phyloP scores from a whole-genome alignment of 2,113 vertebrate genomes.

The Capreolus pygargus region DNA sequence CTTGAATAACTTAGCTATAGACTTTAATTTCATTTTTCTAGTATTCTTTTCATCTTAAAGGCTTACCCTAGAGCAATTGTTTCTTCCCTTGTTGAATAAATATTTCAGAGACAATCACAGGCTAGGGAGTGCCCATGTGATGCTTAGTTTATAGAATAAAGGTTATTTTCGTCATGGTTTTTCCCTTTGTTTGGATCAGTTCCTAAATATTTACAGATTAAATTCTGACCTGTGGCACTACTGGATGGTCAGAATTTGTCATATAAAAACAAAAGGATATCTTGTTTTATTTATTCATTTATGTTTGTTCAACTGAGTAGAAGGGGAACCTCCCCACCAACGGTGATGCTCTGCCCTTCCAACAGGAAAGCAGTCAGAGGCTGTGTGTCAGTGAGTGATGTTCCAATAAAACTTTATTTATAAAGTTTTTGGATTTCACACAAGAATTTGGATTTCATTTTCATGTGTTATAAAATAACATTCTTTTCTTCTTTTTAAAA shows the following conservation, averaged over 20 bases:
- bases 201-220: background rate
- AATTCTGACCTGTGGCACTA: background rate
- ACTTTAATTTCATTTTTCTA: background rate
- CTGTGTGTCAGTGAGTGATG: background rate
- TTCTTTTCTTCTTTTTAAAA: background rate
- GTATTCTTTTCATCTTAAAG: background rate
- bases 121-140: background rate
- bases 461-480: background rate
- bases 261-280: background rate
- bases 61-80: background rate
- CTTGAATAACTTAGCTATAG: background rate
- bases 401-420: slow-evolving; percentile 14
- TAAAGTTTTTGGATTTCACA: no score
- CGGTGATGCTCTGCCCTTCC: background rate
- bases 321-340: background rate
- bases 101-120: background rate
- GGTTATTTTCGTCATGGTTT: background rate
- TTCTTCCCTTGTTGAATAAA: background rate
- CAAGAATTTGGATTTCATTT: background rate
- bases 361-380: background rate
- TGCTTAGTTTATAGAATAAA: background rate
- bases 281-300: background rate
- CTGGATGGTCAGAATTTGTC: background rate
- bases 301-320: background rate
- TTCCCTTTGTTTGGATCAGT: background rate